phyloP scores from a whole-genome alignment of 2,888 invertebrate genomes.

The Trissoscelio sp. region DNA sequence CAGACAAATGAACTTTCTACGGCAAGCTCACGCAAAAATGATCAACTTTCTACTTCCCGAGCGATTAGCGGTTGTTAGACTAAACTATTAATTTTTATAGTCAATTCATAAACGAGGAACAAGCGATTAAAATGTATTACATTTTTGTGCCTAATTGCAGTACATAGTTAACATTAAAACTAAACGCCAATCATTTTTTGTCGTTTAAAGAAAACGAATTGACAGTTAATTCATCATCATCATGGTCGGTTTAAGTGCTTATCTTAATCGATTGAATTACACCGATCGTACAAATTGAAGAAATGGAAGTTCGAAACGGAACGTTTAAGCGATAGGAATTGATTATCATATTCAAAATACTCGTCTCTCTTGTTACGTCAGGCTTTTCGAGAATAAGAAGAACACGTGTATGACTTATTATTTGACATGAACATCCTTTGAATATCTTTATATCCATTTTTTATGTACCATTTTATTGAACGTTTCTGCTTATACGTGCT shows the following conservation, averaged over 20 bases:
- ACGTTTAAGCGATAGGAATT: conserved; percentile 18
- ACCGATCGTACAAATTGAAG: conserved; percentile 35
- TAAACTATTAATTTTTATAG: background rate
- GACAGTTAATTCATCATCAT: conserved; percentile 34
- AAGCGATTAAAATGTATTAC: background rate
- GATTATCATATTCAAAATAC: conserved; percentile 31
- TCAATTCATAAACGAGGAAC: background rate
- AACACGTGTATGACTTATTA: conserved; percentile 1
- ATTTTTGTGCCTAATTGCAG: background rate
- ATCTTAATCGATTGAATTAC: conserved; percentile 33
- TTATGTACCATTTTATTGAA: background rate
- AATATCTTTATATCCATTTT: background rate
- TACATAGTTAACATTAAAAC: conserved; percentile 11
- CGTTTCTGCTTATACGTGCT: background rate
- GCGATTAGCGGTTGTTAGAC: background rate
- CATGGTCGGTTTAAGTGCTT: conserved; percentile 6
- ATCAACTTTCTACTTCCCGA: conserved; percentile 6
- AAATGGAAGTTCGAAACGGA: conserved; percentile 8
- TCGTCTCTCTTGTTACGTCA: conserved; percentile 8
- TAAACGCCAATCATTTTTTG: conserved; percentile 14
- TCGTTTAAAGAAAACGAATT: background rate
- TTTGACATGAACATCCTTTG: conserved; percentile 17
- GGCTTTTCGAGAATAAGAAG: conserved; percentile 8
- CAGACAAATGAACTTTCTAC: conserved; percentile 3
- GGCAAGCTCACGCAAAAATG: background rate